Percentiles rank a stretch among this genome's conserved stretches.
Conservation (phyloP, 2,113 vertebrate genomes). For the Lanius ludovicianus region DNA sequence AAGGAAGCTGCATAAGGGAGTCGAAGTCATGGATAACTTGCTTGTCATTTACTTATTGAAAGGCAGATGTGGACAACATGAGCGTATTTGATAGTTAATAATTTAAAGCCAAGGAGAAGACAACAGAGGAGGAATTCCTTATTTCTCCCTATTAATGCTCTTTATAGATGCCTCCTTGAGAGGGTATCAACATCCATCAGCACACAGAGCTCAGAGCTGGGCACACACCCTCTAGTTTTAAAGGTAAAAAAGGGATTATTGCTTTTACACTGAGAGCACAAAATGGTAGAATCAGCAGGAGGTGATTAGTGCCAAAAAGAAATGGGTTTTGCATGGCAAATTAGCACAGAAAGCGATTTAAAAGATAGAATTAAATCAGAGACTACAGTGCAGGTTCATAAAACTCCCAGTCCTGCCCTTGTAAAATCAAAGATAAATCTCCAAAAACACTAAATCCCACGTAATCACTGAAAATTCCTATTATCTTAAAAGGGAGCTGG, state of each 20-base stretch:
- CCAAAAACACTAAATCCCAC: slow-evolving; percentile 11
- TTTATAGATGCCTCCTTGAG: background rate
- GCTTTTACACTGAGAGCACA: slow-evolving; percentile 32
- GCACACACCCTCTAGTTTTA: background rate
- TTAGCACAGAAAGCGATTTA: background rate
- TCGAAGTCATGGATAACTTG: background rate
- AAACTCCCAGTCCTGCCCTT: background rate
- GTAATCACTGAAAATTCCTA: slow-evolving; percentile 11
- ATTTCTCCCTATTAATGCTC: background rate
- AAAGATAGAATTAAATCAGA: slow-evolving; percentile 35
- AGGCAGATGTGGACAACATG: background rate
- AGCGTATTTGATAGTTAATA: background rate
- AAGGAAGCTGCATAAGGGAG: background rate
- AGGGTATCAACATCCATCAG: slow-evolving; percentile 12
- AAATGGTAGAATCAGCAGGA: background rate
- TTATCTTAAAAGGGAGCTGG: slow-evolving; percentile 48
- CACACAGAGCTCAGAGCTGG: slow-evolving; percentile 29
- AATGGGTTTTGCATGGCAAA: background rate
- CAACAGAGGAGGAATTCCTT: background rate
- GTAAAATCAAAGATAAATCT: slow-evolving; percentile 29
- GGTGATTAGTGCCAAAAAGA: background rate
- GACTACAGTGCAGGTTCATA: background rate
- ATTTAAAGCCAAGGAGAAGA: slow-evolving; percentile 9
- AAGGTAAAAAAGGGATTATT: slow-evolving; percentile 9
- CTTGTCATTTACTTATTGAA: slow-evolving; percentile 11